phyloP scores from a whole-genome alignment of 2,113 vertebrate genomes.

The Gobius niger region DNA sequence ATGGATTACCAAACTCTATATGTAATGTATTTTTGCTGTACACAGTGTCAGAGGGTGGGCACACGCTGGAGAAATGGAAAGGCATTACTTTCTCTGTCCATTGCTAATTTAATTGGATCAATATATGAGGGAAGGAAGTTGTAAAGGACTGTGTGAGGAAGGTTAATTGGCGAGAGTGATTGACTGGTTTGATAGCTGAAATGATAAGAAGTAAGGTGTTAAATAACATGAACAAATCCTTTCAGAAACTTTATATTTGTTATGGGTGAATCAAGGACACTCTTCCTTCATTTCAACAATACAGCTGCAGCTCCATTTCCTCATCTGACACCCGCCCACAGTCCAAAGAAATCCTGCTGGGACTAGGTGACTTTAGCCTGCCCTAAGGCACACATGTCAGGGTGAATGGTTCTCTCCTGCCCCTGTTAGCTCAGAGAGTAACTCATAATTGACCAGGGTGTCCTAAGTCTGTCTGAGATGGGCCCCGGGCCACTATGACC shows the following conservation, averaged over 20 bases:
- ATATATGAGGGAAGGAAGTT: too few relatives aligned
- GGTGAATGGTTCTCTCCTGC: conserved; percentile 1
- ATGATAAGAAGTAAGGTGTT: not conserved
- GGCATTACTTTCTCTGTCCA: too few relatives aligned
- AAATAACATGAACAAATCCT: not conserved
- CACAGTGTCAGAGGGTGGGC: too few relatives aligned
- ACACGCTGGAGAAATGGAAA: too few relatives aligned
- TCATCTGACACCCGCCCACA: not conserved
- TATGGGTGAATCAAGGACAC: not conserved
- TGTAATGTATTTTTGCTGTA: too few relatives aligned
- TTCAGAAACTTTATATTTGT: not conserved
- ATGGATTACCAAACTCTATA: too few relatives aligned
- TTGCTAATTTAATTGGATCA: too few relatives aligned
- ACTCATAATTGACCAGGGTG: conserved; percentile 9
- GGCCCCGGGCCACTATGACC: conserved; percentile 6
- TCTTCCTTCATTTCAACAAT: not conserved
- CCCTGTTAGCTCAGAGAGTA: conserved; percentile 7
- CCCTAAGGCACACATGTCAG: conserved; percentile 9
- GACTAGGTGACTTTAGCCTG: conserved; percentile 3
- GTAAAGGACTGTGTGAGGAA: not conserved
- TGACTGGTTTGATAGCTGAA: not conserved
- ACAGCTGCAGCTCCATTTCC: not conserved
- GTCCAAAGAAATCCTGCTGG: not conserved
- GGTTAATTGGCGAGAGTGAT: not conserved
- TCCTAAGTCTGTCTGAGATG: not conserved